Percentiles rank a stretch among this genome's conserved stretches.
Evolutionary conservation across 1,140 invertebrate species (phyloP).

Genomic region (Araneus ventricosus): DNA sequence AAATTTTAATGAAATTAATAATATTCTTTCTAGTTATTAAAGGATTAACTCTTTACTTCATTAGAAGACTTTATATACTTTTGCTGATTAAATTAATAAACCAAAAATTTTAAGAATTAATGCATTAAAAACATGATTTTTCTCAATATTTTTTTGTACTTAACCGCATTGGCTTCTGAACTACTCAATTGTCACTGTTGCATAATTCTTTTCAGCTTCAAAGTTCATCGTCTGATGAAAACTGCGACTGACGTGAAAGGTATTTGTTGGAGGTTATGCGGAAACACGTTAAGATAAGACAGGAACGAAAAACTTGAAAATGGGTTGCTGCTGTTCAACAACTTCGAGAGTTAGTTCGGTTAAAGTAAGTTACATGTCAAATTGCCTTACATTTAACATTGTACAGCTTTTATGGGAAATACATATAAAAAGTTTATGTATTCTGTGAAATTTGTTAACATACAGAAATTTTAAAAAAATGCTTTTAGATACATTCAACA

Average conservation of each 20-base stretch:
- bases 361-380: constrained; percentile 15
- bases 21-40: too few species aligned
- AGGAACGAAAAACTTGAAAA: not conserved
- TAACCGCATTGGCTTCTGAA: too few species aligned
- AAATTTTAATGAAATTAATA: too few species aligned
- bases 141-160: too few species aligned
- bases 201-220: too few species aligned
- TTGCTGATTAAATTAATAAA: too few species aligned
- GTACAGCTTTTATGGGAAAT: not conserved
- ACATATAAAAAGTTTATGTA: not conserved
- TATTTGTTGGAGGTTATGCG: too few species aligned
- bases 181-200: too few species aligned
- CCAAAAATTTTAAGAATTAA: too few species aligned
- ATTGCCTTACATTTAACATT: not conserved
- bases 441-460: not conserved
- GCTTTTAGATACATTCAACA: not conserved
- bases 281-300: not conserved
- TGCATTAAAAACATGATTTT: too few species aligned
- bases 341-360: constrained; percentile 52
- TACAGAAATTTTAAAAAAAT: not conserved
- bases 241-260: not conserved
- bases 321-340: constrained; percentile 51
- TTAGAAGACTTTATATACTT: too few species aligned
- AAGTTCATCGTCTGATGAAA: not conserved
- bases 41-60: too few species aligned